Conservation (phyloP, 1,140 invertebrate genomes). For the Chironomus tepperi region DNA sequence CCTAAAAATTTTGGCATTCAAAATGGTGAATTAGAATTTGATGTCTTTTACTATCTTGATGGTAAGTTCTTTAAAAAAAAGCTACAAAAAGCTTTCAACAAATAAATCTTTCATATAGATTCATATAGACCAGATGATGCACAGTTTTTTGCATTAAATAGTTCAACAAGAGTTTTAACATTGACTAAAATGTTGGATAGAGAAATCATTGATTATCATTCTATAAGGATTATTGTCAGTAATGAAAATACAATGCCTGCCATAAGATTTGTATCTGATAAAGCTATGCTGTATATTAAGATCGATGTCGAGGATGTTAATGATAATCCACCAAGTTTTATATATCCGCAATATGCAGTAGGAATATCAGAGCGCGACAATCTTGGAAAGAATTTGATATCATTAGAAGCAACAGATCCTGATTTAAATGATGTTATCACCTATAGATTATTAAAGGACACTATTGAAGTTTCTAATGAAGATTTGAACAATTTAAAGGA, state of each 20-base stretch:
- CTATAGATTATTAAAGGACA: conserved; percentile 39
- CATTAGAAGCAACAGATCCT: conserved; percentile 42
- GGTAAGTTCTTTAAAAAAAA: conserved; percentile 32
- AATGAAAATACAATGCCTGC: conserved; percentile 32
- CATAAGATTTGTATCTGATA: conserved; percentile 11
- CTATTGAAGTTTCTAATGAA: conserved; percentile 36
- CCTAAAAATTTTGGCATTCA: conserved; percentile 39
- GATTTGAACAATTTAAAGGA: conserved; percentile 34
- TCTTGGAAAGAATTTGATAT: conserved; percentile 40
- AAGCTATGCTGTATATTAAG: conserved; percentile 26
- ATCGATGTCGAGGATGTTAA: conserved; percentile 42
- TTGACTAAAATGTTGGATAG: conserved; percentile 39
- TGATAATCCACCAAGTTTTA: conserved; percentile 44
- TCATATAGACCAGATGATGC: conserved; percentile 30
- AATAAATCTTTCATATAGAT: neutral
- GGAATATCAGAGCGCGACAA: conserved; percentile 41
- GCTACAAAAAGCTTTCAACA: neutral
- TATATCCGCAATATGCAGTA: conserved; percentile 39
- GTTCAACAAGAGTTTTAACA: conserved; percentile 34
- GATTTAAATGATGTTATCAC: conserved; percentile 39
- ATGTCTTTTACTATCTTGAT: conserved; percentile 42
- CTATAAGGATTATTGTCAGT: conserved; percentile 39
- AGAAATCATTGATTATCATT: conserved; percentile 33
- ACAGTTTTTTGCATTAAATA: conserved; percentile 38
- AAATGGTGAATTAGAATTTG: conserved; percentile 35